These are phyloP conservation scores for Lagopus muta DNA, from an alignment of 2,113 vertebrate species.

Conservation along the genomic window DNA sequence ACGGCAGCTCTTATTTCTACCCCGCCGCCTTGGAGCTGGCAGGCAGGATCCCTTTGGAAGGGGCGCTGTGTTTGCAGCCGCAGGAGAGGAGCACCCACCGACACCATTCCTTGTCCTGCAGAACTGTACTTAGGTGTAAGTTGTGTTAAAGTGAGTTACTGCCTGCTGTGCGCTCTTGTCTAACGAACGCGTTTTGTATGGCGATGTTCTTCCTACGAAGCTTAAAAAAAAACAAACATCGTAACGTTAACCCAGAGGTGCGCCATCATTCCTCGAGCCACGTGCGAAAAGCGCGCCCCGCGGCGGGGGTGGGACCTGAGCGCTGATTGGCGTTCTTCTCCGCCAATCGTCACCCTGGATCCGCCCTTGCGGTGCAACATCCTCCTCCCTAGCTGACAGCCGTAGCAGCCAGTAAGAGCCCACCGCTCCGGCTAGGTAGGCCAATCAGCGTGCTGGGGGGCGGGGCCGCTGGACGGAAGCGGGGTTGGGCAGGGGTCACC, in stretches of 20 bases:
- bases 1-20: too few species aligned
- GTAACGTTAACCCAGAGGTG: neutral
- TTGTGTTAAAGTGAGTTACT: neutral
- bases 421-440: fast-evolving
- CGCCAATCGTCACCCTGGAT: neutral
- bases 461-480: neutral
- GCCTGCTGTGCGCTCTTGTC: neutral
- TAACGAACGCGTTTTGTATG: neutral
- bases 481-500: neutral
- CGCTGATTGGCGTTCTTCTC: too few species aligned
- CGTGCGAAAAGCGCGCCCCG: neutral
- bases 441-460: neutral
- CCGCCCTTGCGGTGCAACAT: fast-evolving
- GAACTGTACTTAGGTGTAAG: neutral
- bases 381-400: fast-evolving
- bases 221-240: neutral
- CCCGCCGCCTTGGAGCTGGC: neutral
- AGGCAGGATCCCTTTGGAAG: too few species aligned
- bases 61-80: neutral
- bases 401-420: fast-evolving
- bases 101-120: fast-evolving
- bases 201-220: neutral
- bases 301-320: neutral
- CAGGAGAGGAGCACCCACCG: fast-evolving
- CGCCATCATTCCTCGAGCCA: neutral